Conservation (phyloP, 2,888 invertebrate species). For the Ellobium chinense region DNA sequence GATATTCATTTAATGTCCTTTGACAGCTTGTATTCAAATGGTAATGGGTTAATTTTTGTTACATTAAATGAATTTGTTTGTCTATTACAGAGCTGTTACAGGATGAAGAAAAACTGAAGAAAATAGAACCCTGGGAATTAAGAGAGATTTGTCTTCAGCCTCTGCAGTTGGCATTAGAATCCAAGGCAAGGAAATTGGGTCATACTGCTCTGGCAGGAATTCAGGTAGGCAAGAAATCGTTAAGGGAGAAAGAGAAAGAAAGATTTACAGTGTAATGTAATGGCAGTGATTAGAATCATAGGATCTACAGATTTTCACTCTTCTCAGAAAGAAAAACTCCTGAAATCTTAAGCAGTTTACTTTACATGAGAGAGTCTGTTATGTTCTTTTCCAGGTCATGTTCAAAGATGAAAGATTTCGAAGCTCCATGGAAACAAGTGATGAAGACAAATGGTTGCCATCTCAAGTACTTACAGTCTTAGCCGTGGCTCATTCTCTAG, state of each 20-base stretch:
- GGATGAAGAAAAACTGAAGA: conserved; percentile 59
- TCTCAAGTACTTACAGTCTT: conserved; percentile 93
- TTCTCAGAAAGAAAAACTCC: too few species aligned
- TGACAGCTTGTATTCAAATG: too few species aligned
- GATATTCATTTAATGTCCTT: too few species aligned
- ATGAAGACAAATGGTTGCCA: conserved; percentile 95
- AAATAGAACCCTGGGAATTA: conserved; percentile 61
- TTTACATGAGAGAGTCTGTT: too few species aligned
- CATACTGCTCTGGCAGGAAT: conserved; percentile 91
- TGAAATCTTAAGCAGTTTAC: too few species aligned
- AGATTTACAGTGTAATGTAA: too few species aligned
- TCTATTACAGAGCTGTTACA: conserved; percentile 63
- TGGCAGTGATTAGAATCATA: too few species aligned
- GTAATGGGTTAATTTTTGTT: too few species aligned
- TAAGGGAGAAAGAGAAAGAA: too few species aligned
- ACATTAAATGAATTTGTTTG: not conserved
- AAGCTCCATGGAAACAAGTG: conserved; percentile 89
- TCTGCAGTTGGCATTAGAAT: conserved; percentile 92
- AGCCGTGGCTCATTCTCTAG: conserved; percentile 87
- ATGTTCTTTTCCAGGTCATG: too few species aligned
- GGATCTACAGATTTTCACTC: too few species aligned
- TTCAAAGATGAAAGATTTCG: conserved; percentile 95
- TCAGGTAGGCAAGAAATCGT: conserved; percentile 87
- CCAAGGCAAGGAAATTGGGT: conserved; percentile 90
- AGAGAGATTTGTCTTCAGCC: conserved; percentile 89